These are phyloP conservation scores for Tragelaphus strepsiceros DNA, from an alignment of 2,113 vertebrate species.

Conservation along the genomic window DNA sequence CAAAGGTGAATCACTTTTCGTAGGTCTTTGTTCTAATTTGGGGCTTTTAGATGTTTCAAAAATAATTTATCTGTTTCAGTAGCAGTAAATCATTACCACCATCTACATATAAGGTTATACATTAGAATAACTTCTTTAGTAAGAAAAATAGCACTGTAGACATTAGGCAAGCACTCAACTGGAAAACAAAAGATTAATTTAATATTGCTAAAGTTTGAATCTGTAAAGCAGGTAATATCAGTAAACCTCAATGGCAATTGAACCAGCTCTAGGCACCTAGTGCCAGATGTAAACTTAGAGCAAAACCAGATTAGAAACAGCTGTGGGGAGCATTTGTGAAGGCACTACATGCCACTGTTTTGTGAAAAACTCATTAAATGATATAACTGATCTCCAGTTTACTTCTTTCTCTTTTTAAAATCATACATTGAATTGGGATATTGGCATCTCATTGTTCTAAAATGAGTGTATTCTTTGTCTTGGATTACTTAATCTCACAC, in stretches of 20 bases:
- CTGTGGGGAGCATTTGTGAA: background rate
- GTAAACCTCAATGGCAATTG: background rate
- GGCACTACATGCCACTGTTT: slow-evolving; percentile 28
- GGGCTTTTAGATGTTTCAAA: background rate
- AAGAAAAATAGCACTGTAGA: background rate
- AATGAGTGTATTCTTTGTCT: background rate
- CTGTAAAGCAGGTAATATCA: background rate
- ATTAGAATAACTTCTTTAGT: background rate
- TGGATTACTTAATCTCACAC: background rate
- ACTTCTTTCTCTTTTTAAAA: background rate
- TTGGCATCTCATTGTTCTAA: background rate
- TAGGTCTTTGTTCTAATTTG: background rate
- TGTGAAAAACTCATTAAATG: slow-evolving; percentile 26
- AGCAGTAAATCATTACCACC: background rate
- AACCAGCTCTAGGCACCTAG: background rate
- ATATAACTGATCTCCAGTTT: background rate
- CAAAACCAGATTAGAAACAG: background rate
- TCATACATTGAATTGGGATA: background rate
- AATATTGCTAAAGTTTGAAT: background rate
- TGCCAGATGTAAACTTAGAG: background rate
- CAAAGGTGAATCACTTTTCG: background rate
- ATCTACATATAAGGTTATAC: background rate
- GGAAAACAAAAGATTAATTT: background rate
- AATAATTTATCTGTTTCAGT: background rate
- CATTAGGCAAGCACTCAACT: background rate